Evolutionary conservation across 2,113 vertebrate genomes (phyloP), one percentile per base, ranked within the genome.

Genomic region (Mormyrus lacerda): DNA sequence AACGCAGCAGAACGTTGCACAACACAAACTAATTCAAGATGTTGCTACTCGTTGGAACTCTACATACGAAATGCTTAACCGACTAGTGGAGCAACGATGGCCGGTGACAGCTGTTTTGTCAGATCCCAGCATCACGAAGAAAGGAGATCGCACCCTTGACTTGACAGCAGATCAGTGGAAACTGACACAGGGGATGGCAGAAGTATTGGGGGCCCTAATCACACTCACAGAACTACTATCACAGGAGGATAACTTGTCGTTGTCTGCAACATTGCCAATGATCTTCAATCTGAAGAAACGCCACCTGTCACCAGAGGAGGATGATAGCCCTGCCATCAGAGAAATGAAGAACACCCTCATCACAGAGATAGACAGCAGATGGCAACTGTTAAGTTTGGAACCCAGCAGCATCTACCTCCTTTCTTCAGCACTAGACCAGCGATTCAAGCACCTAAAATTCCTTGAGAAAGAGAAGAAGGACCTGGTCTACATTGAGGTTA

Each of bases 101-200:
- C 17, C 39, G 79, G 88, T 79, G 61, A 88, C 88, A 79, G 88
- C 88, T 47, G 45, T 31, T 42, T 65, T 61, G 87, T 88, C 87
- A 65, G 87, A 88, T 88, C 55, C 55, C 87, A 65, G 31, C 55
- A 65, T 88, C 35, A 88, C 51, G 39, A 88, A 31, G 65, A 88
- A 88, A 76, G 88, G 88, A 79, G 88, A 88, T 47, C 65, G 65
- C 39, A 79, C 88, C 44, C 88, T 88, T 42, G 45, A 88, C 88
- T 65, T 76, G 87, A 88, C 87, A 48, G 39, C 88, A 88, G 88
- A 88, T 69, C 44, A 88, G 65, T 79, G 88, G 88, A 79, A 88
- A 50, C 88, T 88, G 65, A 65, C 88, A 35, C 88, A 88, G 88
- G 88, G 76, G 39, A 73, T 45, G n/a, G 45, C 88, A 47, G 69